These are phyloP conservation scores for Coturnix japonica DNA, from an alignment of 2,113 vertebrate species.

Conservation along the genomic window DNA sequence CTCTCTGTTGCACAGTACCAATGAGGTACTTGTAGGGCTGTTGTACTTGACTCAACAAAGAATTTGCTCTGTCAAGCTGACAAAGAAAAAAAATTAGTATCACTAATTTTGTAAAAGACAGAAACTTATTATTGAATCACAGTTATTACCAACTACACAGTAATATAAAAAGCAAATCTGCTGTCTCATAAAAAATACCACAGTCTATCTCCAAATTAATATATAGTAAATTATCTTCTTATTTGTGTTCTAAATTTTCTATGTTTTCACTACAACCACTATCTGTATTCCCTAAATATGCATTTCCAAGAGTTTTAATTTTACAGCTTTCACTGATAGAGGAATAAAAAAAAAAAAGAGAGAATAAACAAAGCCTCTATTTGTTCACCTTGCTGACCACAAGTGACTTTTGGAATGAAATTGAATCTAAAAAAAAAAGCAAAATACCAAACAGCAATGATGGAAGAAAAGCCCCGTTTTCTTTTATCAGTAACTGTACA, in stretches of 20 bases:
- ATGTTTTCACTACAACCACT: not conserved
- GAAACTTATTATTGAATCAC: not conserved
- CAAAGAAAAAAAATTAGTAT: conserved; percentile 9
- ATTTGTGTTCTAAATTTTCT: not conserved
- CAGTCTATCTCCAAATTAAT: not conserved
- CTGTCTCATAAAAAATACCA: not conserved
- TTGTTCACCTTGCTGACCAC: not conserved
- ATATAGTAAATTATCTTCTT: not conserved
- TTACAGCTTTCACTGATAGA: not conserved
- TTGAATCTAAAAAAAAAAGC: not conserved
- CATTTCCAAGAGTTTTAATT: not conserved
- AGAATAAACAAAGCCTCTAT: not conserved
- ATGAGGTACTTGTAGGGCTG: conserved; percentile 95
- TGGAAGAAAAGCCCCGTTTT: not conserved
- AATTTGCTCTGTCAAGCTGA: conserved; percentile 88
- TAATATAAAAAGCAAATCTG: not conserved
- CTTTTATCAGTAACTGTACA: not conserved
- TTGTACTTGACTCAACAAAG: conserved; percentile 88
- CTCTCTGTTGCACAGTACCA: conserved; percentile 89
- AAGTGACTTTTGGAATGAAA: not conserved
- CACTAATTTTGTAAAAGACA: not conserved
- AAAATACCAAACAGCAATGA: not conserved
- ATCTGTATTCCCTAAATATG: not conserved
- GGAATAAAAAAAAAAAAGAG: not conserved
- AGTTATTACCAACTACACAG: not conserved